Evolutionary conservation across 2,113 vertebrate species (phyloP), one percentile per base, ranked within the genome.

Genomic region (Bucco capensis): DNA sequence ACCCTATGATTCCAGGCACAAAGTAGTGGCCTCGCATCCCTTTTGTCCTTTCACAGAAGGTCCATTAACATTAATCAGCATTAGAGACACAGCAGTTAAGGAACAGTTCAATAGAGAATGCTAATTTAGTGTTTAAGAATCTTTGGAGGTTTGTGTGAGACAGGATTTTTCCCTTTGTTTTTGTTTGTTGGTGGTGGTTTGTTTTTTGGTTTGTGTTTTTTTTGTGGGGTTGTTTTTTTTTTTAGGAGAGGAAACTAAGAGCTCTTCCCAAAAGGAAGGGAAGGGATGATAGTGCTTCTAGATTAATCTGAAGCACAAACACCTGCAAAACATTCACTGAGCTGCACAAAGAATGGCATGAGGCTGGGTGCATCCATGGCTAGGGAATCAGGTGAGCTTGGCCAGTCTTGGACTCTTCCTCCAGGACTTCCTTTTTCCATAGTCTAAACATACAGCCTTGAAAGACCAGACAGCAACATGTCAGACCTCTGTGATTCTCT

Each of bases 281-380:
- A 46, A 79, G 23, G 15, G 19, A 31, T 71, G 19, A 70, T 28
- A 44, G 30, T 31, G 6, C 27, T 57, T 61, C 18, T 57, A 74
- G 31, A 42, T 81, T 25, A 37, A 6, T 61, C 15, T 72, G 81
- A 81, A 90, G 84, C 8, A 2, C 3, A 12, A 86, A 2, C 14
- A 38, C 14, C 24, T 5, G 2, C 25, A 65, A 57, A 90, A 27
- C 19, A 46, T 28, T 33, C 60, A 38, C 44, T 47, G 57, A 81
- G 37, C 22, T 82, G 51, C 47, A 71, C 19, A 47, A 53, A 46
- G 25, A 70, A 6, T 13, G 8, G 1, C 19, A 4, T 62, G 60
- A 77, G 21, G 6, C 10, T 47, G 40, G 40, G 3, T 16, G 21
- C 0, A 0, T 30, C 60, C 15, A 13, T 16, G 4, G 30, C 38